A percentile compares a stretch with the other conserved stretches of the same genome.
Evolutionary conservation across 1,140 invertebrate species (phyloP).

Genomic region (Heliconius hewitsoni): DNA sequence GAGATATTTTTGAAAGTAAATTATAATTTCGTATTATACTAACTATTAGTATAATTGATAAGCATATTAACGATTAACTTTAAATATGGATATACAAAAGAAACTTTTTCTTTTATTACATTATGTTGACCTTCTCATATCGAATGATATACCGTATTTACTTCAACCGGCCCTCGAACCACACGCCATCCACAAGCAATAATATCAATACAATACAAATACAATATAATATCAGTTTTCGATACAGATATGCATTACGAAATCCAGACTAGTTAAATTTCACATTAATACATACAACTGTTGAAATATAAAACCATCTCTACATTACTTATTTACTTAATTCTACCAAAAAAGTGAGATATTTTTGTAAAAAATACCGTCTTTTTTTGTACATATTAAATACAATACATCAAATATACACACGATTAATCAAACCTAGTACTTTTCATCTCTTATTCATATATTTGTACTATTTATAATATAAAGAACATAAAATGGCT

Average conservation of each 20-base stretch:
- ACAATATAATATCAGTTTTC: slow-evolving; percentile 56
- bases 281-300: slow-evolving; percentile 43
- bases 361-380: slow-evolving; percentile 73
- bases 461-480: slow-evolving; percentile 76
- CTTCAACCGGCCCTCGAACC: background rate
- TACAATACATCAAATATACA: slow-evolving; percentile 58
- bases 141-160: background rate
- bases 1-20: too few relatives aligned
- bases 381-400: slow-evolving; percentile 36
- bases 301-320: slow-evolving; percentile 66
- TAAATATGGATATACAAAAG: too few relatives aligned
- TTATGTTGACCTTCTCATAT: background rate
- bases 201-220: slow-evolving; percentile 47
- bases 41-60: too few relatives aligned
- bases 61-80: too few relatives aligned
- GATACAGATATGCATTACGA: slow-evolving; percentile 55
- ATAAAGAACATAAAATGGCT: slow-evolving; percentile 30
- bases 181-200: slow-evolving; percentile 22
- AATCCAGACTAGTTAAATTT: slow-evolving; percentile 63
- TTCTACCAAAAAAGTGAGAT: slow-evolving; percentile 24
- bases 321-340: slow-evolving; percentile 45
- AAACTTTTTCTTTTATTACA: background rate
- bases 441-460: slow-evolving; percentile 51
- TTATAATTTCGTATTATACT: too few relatives aligned
- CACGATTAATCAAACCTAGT: slow-evolving; percentile 39